phyloP scores from a whole-genome alignment of 2,797 vertebrate genomes.

The Myripristis jacobus region DNA sequence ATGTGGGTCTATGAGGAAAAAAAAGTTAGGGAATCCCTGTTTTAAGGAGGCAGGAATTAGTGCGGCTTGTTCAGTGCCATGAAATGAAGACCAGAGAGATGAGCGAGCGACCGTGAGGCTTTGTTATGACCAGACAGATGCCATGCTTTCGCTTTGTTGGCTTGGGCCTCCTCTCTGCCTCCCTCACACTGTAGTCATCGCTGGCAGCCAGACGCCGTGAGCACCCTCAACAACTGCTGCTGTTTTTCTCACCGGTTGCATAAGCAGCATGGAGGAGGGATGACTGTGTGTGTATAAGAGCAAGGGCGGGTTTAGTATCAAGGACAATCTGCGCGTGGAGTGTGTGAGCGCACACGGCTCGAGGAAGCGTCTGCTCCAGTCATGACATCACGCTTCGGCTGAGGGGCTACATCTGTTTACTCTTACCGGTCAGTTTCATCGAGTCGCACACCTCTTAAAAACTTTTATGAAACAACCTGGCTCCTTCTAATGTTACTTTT shows the following conservation, averaged over 20 bases:
- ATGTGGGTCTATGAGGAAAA: too few species aligned
- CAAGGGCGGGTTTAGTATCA: conserved; percentile 14
- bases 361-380: conserved; percentile 54
- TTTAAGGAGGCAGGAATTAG: conserved; percentile 4
- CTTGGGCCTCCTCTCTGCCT: conserved; percentile 44
- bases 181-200: conserved; percentile 46
- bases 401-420: conserved; percentile 70
- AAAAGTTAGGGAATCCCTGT: conserved; percentile 2
- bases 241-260: conserved; percentile 60
- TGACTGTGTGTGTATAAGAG: conserved; percentile 30
- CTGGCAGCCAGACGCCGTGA: conserved; percentile 50
- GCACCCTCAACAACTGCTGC: conserved; percentile 60
- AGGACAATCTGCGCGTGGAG: conserved; percentile 24
- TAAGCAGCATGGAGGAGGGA: conserved; percentile 58
- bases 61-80: not conserved
- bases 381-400: conserved; percentile 62
- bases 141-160: conserved; percentile 54
- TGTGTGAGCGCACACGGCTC: conserved; percentile 31
- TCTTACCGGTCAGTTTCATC: conserved; percentile 43
- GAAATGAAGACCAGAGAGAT: conserved; percentile 1
- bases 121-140: conserved; percentile 58
- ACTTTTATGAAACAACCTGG: not conserved
- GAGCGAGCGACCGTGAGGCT: conserved; percentile 30
- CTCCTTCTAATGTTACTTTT: conserved; percentile 22
- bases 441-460: conserved; percentile 41